phyloP scores from a whole-genome alignment of 2,113 vertebrate genomes.

The Myotis davidii region DNA sequence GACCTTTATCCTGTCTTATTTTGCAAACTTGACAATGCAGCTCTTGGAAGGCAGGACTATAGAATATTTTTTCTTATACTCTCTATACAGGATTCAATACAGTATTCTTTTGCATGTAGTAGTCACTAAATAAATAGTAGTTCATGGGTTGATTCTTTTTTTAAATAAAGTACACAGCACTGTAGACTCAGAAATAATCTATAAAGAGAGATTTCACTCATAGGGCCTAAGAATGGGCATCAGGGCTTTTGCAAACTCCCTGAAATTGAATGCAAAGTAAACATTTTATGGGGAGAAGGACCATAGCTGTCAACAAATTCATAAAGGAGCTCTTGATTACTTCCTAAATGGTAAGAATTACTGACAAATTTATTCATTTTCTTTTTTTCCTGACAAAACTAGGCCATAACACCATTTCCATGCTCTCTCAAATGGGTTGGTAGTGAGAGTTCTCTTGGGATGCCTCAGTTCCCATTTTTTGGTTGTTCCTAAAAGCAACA shows the following conservation, averaged over 20 bases:
- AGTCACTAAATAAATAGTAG: conserved; percentile 9
- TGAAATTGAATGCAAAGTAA: conserved; percentile 33
- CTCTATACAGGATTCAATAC: neutral
- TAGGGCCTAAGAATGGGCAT: neutral
- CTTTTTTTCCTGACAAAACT: conserved; percentile 5
- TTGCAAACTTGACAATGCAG: neutral
- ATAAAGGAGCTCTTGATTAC: neutral
- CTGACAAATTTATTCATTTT: neutral
- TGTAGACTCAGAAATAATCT: neutral
- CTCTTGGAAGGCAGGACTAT: neutral
- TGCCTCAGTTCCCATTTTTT: conserved; percentile 1
- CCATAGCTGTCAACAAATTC: neutral
- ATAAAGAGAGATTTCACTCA: neutral
- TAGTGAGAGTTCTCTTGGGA: neutral
- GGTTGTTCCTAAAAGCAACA: conserved; percentile 5
- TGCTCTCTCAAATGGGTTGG: neutral
- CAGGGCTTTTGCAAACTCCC: neutral
- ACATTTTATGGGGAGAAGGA: neutral
- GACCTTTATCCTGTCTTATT: neutral
- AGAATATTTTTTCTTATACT: neutral
- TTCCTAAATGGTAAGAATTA: conserved; percentile 39
- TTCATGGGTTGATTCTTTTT: neutral
- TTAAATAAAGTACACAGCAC: neutral
- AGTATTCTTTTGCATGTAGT: neutral
- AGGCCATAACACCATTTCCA: neutral